phyloP scores from a whole-genome alignment of 2,888 invertebrate species.

The Mimas tiliae region DNA sequence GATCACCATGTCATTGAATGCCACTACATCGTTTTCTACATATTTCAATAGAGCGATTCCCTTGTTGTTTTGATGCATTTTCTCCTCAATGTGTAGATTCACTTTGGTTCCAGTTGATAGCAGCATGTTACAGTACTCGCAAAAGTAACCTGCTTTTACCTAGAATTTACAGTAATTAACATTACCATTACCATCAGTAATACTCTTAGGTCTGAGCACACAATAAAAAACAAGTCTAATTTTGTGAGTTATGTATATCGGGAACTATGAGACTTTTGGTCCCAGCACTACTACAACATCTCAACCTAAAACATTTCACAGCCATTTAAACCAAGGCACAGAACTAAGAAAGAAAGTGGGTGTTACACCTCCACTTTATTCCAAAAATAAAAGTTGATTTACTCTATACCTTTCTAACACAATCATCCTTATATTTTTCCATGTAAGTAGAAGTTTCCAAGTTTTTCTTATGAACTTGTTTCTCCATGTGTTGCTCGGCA shows the following conservation, averaged over 20 bases:
- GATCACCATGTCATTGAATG: constrained; percentile 52
- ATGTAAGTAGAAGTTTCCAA: constrained; percentile 39
- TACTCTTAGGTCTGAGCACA: no score
- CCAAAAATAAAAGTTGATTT: no score
- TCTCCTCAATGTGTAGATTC: not conserved
- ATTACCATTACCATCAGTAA: not conserved
- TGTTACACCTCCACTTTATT: no score
- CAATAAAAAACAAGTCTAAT: no score
- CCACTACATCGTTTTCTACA: constrained; percentile 47
- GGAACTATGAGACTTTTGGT: no score
- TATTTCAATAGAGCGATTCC: constrained; percentile 48
- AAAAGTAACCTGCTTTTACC: constrained; percentile 65
- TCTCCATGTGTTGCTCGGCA: constrained; percentile 37
- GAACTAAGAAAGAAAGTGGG: no score
- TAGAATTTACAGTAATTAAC: constrained; percentile 38
- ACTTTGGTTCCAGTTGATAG: constrained; percentile 55
- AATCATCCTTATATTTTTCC: constrained; percentile 51
- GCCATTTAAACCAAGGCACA: no score
- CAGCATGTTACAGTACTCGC: constrained; percentile 59
- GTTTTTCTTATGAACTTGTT: constrained; percentile 43
- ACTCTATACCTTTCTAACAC: constrained; percentile 4
- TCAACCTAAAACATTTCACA: no score
- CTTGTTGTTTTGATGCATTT: not conserved
- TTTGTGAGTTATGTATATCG: no score
- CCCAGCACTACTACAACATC: no score